Evolutionary conservation across 1,140 invertebrate genomes (phyloP), one percentile per base, ranked within the genome.

Genomic region (Cheumatopsyche charites): DNA sequence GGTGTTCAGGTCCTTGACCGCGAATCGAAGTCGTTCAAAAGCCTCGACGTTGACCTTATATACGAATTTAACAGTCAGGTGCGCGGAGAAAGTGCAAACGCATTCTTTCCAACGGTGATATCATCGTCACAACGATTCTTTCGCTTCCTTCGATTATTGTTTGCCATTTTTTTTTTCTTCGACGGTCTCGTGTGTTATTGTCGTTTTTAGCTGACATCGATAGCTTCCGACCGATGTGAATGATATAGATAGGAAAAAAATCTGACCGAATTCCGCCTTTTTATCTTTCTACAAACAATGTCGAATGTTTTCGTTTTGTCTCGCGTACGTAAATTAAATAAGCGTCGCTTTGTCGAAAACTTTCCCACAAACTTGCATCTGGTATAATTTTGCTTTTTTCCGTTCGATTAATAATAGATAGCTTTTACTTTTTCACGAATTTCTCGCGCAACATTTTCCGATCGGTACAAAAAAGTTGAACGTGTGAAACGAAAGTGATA

Each of bases 21-120:
- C 23, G 55, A 58, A 58, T 26, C 19, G 5, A 36, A 36, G 29
- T 36, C 29, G 29, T 36, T 36, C 29, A 36, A 36, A 36, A 23
- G 19, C 25, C 21, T 15, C 12, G 9, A 58, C 55, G 55, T 58
- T 58, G 55, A 58, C 55, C 55, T 58, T 58, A 58, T 58, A 58
- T 58, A 36, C 9, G 29, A 36, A 36, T 36, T 36, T 36, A 36
- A 36, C 9, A 13, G 55, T 58, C 55, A 58, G 55, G 55, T 58
- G 55, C 23, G 23, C 13, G 55, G 55, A 58, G 55, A 58, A 58
- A 58, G 55, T 58, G 55, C 55, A 58, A 36, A 58, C 23, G 55
- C 55, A 58, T 58, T 58, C 55, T 23, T 58, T 36, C 13, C 11
- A 19, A 13, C 9, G 25, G 21, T 58, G 55, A 58, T 58, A 58